Percentiles rank a stretch among this genome's conserved stretches.
Evolutionary conservation across 1,140 invertebrate genomes (phyloP).

Genomic region (Ceratina japonica): DNA sequence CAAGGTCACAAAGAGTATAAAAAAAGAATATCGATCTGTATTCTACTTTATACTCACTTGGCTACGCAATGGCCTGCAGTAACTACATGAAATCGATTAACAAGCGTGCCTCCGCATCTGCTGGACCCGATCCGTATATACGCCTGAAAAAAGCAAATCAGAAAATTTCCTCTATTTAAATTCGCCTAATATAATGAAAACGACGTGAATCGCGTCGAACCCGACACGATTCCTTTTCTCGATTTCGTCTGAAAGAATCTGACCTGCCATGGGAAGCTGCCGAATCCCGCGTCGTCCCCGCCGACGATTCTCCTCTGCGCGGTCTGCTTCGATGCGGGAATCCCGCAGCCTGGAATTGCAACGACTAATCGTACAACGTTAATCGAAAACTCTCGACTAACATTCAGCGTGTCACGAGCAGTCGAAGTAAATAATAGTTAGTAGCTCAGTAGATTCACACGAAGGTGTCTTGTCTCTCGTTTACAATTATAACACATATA

Average conservation of each 20-base stretch:
- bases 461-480: background rate
- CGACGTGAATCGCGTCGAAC: background rate
- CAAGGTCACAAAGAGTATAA: too few relatives aligned
- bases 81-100: slow-evolving; percentile 95
- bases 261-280: slow-evolving; percentile 96
- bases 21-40: background rate
- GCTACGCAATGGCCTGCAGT: slow-evolving; percentile 98
- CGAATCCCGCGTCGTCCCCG: slow-evolving; percentile 95
- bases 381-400: background rate
- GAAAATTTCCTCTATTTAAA: slow-evolving; percentile 35
- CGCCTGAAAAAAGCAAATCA: slow-evolving; percentile 82
- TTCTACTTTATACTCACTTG: slow-evolving; percentile 78
- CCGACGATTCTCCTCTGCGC: slow-evolving; percentile 95
- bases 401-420: background rate
- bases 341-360: slow-evolving; percentile 87
- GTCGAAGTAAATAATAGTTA: slow-evolving; percentile 17
- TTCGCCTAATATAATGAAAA: background rate
- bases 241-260: slow-evolving; percentile 36
- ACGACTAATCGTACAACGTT: slow-evolving; percentile 2
- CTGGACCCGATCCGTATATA: slow-evolving; percentile 94
- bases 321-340: slow-evolving; percentile 89
- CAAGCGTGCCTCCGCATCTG: slow-evolving; percentile 96
- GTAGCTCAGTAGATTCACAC: slow-evolving; percentile 8
- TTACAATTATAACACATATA: too few relatives aligned
- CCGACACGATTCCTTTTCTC: background rate